phyloP scores from a whole-genome alignment of 2,113 vertebrate genomes.

The Oncorhynchus tshawytscha region DNA sequence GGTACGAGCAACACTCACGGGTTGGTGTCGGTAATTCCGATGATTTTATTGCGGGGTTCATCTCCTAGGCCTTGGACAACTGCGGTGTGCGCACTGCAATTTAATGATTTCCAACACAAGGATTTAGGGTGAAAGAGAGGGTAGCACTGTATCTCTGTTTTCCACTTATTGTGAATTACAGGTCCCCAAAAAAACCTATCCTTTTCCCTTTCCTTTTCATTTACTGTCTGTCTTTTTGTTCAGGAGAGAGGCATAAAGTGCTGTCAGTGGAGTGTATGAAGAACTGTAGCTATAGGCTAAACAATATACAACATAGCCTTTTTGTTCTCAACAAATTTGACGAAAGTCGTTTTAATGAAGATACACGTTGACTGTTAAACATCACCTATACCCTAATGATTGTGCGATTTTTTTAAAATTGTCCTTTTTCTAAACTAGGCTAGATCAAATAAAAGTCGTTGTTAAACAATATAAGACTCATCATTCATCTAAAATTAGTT shows the following conservation, averaged over 20 bases:
- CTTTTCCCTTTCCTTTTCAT: neutral
- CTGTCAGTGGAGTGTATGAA: too few relatives aligned
- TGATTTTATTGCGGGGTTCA: constrained; percentile 73
- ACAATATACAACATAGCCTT: neutral
- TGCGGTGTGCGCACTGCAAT: constrained; percentile 60
- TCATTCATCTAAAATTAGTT: too few relatives aligned
- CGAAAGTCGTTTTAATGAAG: too few relatives aligned
- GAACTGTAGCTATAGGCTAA: neutral
- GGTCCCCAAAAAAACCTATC: neutral
- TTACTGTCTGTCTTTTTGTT: neutral
- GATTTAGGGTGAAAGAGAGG: neutral
- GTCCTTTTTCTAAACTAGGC: neutral
- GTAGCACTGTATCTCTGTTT: neutral
- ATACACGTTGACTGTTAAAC: neutral
- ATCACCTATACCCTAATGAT: neutral
- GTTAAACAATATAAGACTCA: too few relatives aligned
- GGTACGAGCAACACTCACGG: constrained; percentile 64
- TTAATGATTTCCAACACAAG: constrained; percentile 34
- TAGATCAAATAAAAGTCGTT: neutral
- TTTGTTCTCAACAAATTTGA: too few relatives aligned
- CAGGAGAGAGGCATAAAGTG: neutral
- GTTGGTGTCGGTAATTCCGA: constrained; percentile 58
- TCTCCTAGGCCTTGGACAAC: constrained; percentile 39
- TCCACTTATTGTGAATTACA: neutral
- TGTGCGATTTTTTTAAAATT: neutral